Conservation (phyloP, 1,140 invertebrate genomes). For the Drosophila obscura region DNA sequence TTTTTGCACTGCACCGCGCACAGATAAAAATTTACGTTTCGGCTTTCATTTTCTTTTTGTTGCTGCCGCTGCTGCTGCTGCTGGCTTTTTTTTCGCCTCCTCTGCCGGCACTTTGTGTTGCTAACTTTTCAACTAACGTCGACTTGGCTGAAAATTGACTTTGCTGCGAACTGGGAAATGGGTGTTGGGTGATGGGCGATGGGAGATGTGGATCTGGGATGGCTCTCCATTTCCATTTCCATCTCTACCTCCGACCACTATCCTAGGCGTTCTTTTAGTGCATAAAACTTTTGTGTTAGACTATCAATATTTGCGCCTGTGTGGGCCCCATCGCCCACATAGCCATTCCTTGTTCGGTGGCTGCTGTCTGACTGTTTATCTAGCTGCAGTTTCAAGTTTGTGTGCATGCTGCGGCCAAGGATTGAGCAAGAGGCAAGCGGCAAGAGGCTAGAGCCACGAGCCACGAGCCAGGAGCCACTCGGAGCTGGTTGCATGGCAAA, state of each 20-base stretch:
- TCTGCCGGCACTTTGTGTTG: conserved; percentile 44
- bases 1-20: conserved; percentile 71
- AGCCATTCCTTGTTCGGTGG: too few relatives aligned
- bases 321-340: conserved; percentile 9
- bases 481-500: conserved; percentile 32
- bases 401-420: conserved; percentile 46
- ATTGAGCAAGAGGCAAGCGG: neutral
- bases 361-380: conserved; percentile 56
- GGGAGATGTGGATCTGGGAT: neutral
- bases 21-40: conserved; percentile 78
- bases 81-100: conserved; percentile 17
- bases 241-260: neutral
- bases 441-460: too few relatives aligned
- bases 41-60: conserved; percentile 49
- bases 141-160: conserved; percentile 81
- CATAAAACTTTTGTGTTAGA: conserved; percentile 76
- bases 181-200: neutral
- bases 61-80: neutral
- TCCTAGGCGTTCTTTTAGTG: conserved; percentile 54
- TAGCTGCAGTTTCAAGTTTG: conserved; percentile 69
- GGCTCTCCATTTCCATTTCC: neutral
- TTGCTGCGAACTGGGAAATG: conserved; percentile 21
- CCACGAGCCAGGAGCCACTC: conserved; percentile 2
- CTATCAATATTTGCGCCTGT: conserved; percentile 76
- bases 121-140: conserved; percentile 78